These are phyloP conservation scores for Cnemophilus loriae DNA, from an alignment of 2,113 vertebrate genomes.

Conservation along the genomic window DNA sequence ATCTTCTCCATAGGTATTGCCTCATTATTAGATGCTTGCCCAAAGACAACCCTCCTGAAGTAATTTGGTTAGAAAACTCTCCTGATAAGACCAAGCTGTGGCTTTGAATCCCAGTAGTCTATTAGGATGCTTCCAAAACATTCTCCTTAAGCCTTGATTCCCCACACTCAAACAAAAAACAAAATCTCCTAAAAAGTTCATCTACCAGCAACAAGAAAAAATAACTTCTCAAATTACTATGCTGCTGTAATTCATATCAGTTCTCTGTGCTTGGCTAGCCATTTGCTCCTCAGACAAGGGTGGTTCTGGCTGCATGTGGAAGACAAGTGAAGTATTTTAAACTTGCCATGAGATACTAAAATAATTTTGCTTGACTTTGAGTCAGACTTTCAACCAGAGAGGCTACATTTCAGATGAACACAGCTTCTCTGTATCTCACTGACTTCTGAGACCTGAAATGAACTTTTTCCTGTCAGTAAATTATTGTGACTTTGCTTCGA, in stretches of 20 bases:
- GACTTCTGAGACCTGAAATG: not conserved
- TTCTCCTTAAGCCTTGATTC: not conserved
- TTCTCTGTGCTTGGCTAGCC: not conserved
- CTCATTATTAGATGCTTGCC: not conserved
- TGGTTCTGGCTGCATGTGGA: not conserved
- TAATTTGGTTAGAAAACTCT: not conserved
- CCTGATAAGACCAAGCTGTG: not conserved
- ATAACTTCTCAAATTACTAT: not conserved
- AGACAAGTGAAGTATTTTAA: not conserved
- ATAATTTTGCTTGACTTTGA: not conserved
- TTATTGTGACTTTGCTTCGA: not conserved
- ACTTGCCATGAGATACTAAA: not conserved
- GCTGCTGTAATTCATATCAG: not conserved
- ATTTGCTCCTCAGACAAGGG: not conserved
- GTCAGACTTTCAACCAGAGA: not conserved
- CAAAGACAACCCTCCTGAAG: not conserved
- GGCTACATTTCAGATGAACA: not conserved
- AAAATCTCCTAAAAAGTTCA: not conserved
- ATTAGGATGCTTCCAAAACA: not conserved
- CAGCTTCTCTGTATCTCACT: not conserved
- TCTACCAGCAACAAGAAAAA: not conserved
- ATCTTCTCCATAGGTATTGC: not conserved
- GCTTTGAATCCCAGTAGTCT: not conserved
- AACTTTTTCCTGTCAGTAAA: not conserved
- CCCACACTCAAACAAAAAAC: not conserved